Evolutionary conservation across 1,140 invertebrate genomes (phyloP).

Genomic region (Samia ricini): DNA sequence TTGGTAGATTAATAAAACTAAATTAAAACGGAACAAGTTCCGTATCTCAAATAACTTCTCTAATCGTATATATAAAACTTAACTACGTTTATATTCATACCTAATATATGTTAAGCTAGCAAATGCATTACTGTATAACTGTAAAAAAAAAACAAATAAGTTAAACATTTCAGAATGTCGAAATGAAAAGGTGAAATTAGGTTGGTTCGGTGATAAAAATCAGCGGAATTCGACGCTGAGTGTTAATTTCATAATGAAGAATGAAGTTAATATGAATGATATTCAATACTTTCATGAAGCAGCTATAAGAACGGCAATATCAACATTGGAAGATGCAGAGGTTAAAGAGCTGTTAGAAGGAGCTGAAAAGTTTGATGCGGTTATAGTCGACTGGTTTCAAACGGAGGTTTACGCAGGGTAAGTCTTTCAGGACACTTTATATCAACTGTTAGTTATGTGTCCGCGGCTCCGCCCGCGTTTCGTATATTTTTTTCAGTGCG

Average conservation of each 20-base stretch:
- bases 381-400: slow-evolving; percentile 43
- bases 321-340: slow-evolving; percentile 27
- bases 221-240: not conserved
- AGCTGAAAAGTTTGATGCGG: slow-evolving; percentile 44
- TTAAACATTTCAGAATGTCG: not conserved
- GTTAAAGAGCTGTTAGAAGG: slow-evolving; percentile 41
- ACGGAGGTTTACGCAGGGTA: slow-evolving; percentile 26
- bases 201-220: not conserved
- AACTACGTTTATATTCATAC: no score
- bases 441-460: no score
- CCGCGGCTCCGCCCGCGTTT: no score
- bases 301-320: not conserved
- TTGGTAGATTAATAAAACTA: no score
- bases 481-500: no score
- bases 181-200: not conserved
- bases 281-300: slow-evolving; percentile 3
- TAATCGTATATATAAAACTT: no score
- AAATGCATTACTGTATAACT: no score
- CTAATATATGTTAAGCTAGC: no score
- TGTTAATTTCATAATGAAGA: slow-evolving; percentile 4
- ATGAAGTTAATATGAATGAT: slow-evolving; percentile 1
- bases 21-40: no score
- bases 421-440: no score
- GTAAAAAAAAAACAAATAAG: not conserved
- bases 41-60: no score